Evolutionary conservation across 2,888 invertebrate species (phyloP).

Genomic region (Dryomyza anilis): DNA sequence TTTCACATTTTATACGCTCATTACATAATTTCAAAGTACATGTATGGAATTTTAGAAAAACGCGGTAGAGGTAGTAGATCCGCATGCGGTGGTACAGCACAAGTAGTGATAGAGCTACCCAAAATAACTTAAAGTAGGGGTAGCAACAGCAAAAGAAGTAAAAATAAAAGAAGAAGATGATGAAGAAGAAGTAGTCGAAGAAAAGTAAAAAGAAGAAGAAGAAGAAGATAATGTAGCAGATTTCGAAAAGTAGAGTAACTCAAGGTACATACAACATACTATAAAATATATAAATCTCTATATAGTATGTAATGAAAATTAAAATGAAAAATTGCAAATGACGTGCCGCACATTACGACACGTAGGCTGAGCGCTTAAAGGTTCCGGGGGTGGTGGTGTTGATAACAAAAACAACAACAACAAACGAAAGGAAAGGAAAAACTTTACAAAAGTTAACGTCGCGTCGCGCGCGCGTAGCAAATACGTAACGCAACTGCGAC

Average conservation of each 20-base stretch:
- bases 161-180: too few species aligned
- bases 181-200: conserved; percentile 32
- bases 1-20: conserved; percentile 58
- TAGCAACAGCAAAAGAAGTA: too few species aligned
- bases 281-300: too few species aligned
- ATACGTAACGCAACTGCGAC: not conserved
- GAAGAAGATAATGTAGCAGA: too few species aligned
- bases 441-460: conserved; percentile 12
- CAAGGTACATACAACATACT: too few species aligned
- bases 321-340: conserved; percentile 60
- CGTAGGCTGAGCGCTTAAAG: conserved; percentile 32
- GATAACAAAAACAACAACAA: not conserved
- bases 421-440: conserved; percentile 16
- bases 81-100: too few species aligned
- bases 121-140: too few species aligned
- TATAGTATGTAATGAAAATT: conserved; percentile 61
- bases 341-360: conserved; percentile 42
- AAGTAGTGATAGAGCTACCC: too few species aligned
- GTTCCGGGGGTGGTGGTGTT: too few species aligned
- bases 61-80: too few species aligned
- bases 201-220: conserved; percentile 13
- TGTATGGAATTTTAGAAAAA: conserved; percentile 50
- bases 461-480: not conserved
- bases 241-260: conserved; percentile 17
- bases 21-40: conserved; percentile 56